Base-by-base conservation (phyloP, 1,140 invertebrate species). In the Anastrepha ludens region DNA sequence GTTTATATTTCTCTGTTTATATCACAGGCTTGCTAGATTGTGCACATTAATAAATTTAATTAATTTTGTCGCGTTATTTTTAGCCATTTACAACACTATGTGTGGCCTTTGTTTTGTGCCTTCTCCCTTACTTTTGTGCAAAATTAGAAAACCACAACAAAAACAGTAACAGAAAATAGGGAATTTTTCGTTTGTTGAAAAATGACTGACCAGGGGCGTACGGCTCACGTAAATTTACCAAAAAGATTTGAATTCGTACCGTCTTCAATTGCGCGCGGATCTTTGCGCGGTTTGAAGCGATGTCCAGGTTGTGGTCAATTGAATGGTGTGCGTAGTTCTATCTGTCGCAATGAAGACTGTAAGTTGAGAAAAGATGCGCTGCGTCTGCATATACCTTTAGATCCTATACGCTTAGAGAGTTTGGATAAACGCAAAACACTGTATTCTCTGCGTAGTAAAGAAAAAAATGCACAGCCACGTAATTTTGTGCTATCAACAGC, bases 401-500 rank as follows among this genome's bases (percentile, higher is more conserved):
- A 93, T 62, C 89, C 89, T 1, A 90, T 93, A 2, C 89, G 90
- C 29, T 86, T 93, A 59, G 87, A 90, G 13, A 89, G 89, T 1
- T 62, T 87, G 6, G 78, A 90, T 2, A 86, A 88, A 1, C 89
- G 89, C 1, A 89, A 88, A 29, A 85, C 89, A 0, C 17, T 92
- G 3, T 93, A 90, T 85, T 93, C 92, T 2, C 47, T 93, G 58
- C 86, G 90, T 0, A 87, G 86, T 59, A 91, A 90, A 60, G 91
- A 92, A 78, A 88, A 88, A 9, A 89, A 91, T 20, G 60, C 89
- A 0, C 89, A 91, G 15, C 89, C 89, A 0, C 88, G 92, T 0
- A 93, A 90, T 64, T 93, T 93, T 62, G 92, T 93, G 13, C 88
- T 86, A 15, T 89, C 92, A 4, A 89, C 90, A 44, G 91, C 91